Evolutionary conservation across 2,888 invertebrate genomes (phyloP).

Genomic region (Gnatocerus cornutus): DNA sequence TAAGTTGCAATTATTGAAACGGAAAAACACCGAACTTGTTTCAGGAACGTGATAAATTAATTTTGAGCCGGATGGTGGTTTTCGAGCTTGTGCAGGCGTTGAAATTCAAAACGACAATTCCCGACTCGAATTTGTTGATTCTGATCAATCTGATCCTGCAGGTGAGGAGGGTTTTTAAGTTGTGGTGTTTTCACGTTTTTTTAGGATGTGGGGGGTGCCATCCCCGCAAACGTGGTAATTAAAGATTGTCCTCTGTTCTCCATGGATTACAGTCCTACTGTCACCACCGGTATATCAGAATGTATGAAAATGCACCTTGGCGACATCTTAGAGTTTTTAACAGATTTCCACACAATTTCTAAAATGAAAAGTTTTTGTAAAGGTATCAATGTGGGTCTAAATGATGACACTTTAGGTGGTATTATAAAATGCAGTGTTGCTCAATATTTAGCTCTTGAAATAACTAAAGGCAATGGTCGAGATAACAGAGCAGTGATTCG

Average conservation of each 20-base stretch:
- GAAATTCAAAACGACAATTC: conserved; percentile 94
- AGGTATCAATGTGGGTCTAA: conserved; percentile 79
- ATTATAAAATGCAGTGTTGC: conserved; percentile 97
- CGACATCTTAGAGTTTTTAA: conserved; percentile 95
- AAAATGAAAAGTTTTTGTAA: conserved; percentile 93
- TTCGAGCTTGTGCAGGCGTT: conserved; percentile 96
- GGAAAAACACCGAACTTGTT: neutral
- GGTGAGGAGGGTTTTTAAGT: neutral
- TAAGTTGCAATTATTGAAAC: conserved; percentile 61
- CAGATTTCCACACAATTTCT: conserved; percentile 96
- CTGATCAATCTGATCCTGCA: conserved; percentile 86
- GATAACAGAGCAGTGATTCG: conserved; percentile 87
- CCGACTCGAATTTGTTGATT: conserved; percentile 94
- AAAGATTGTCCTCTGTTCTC: conserved; percentile 73
- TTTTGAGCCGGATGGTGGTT: conserved; percentile 92
- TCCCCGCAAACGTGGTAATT: conserved; percentile 84
- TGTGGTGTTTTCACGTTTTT: too few relatives aligned
- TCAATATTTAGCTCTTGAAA: conserved; percentile 94
- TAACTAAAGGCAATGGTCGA: conserved; percentile 89
- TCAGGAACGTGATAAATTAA: conserved; percentile 94
- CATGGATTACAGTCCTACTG: conserved; percentile 72
- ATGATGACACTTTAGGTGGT: conserved; percentile 97
- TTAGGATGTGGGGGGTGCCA: conserved; percentile 88
- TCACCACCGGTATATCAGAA: conserved; percentile 92
- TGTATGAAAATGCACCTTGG: conserved; percentile 93